phyloP scores from a whole-genome alignment of 1,140 invertebrate species.

The Sinonovacula constricta region DNA sequence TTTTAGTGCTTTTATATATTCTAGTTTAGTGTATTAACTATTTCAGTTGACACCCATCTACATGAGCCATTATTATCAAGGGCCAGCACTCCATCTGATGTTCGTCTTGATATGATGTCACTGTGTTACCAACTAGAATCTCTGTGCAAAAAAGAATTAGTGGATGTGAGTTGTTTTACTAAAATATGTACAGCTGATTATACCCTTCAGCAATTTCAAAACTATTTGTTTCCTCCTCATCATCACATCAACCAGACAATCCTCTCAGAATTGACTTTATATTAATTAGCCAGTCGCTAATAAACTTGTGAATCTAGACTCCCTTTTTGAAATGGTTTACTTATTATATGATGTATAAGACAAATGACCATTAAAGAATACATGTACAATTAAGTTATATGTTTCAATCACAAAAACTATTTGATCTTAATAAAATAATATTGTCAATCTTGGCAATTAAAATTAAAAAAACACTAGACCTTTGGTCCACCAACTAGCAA shows the following conservation, averaged over 20 bases:
- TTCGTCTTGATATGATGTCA: constrained; percentile 42
- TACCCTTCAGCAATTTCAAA: not conserved
- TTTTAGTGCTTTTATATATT: not conserved
- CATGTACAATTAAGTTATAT: too few species aligned
- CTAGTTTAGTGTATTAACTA: not conserved
- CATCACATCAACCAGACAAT: not conserved
- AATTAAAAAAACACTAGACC: too few species aligned
- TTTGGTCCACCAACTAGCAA: too few species aligned
- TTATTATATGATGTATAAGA: too few species aligned
- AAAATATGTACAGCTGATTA: not conserved
- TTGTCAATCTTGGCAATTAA: too few species aligned
- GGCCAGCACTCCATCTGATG: constrained; percentile 21
- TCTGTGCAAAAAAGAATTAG: constrained; percentile 44
- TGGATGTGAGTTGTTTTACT: constrained; percentile 4
- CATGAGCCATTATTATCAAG: constrained; percentile 23
- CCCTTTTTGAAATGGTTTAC: too few species aligned
- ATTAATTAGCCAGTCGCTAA: too few species aligned
- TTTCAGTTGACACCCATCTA: constrained; percentile 42
- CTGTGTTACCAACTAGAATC: constrained; percentile 49
- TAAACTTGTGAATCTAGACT: too few species aligned
- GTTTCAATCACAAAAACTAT: too few species aligned
- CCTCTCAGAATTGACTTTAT: too few species aligned
- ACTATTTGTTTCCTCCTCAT: not conserved
- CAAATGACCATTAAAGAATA: too few species aligned
- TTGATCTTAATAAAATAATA: too few species aligned